Evolutionary conservation across 2,797 vertebrate genomes (phyloP), one percentile per base, ranked within the genome.

Genomic region (Sardinella longiceps): DNA sequence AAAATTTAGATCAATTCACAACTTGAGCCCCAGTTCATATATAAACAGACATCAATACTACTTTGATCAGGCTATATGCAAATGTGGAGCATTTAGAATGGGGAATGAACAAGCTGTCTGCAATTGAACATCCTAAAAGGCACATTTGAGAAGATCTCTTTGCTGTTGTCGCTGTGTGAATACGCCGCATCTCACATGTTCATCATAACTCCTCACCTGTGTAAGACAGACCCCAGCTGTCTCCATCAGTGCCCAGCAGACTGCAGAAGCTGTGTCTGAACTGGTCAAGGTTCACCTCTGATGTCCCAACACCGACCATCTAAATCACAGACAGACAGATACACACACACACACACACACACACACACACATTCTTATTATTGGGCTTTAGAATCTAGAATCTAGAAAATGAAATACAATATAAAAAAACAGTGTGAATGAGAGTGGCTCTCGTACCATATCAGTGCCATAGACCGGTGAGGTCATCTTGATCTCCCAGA

Each of bases 401-500:
- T n/a, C n/a, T n/a, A n/a, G n/a, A n/a, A n/a, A n/a, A n/a, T n/a
- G n/a, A 10, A 48, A 48, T 48, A 12, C 46, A 10, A 48, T 12
- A 60, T 58, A n/a, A 60, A 58, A 58, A 63, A 51, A 39, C 74
- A 18, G 28, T n/a, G 1, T n/a, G 1, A 33, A 28, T 23, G 6
- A 9, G 0, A 18, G 33, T 23, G 94, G 0, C 90, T 98, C 98
- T 43, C 95, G 0, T 90, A 98, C 98, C 98, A 99, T 98, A 82
- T 99, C 98, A 0, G 98, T 99, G 88, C 97, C 98, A 0, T 98
- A 99, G 33, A 99, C 97, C 0, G 97, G 97, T 0, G 98, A 99
- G 0, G 97, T 99, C 98, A 99, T 99, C 94, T 99, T 98, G 88
- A 99, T 96, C 91, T 99, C 98, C 98, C 98, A 99, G 94, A 98